phyloP scores from a whole-genome alignment of 2,113 vertebrate species.

The Hirundichthys speculiger region DNA sequence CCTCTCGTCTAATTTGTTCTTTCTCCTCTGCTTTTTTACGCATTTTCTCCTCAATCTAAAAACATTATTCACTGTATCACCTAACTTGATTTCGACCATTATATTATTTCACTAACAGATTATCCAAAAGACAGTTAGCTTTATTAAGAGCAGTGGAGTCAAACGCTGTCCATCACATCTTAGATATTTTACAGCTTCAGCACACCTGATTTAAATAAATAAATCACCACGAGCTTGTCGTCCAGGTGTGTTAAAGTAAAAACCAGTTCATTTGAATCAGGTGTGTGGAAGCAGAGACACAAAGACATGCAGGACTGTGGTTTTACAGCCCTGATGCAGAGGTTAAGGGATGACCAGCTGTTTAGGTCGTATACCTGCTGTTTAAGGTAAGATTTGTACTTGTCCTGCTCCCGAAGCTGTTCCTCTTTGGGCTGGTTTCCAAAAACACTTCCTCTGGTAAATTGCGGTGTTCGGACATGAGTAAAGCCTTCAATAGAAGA shows the following conservation, averaged over 20 bases:
- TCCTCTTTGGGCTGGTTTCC: constrained; percentile 76
- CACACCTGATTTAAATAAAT: too few species aligned
- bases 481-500: constrained; percentile 75
- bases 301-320: background rate
- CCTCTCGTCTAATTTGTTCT: constrained; percentile 83
- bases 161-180: too few species aligned
- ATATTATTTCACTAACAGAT: too few species aligned
- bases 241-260: too few species aligned
- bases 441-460: constrained; percentile 86
- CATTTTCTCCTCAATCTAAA: constrained; percentile 94
- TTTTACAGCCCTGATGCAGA: background rate
- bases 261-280: too few species aligned
- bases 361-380: constrained; percentile 58
- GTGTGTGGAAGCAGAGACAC: too few species aligned
- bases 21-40: constrained; percentile 86
- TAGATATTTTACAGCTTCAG: too few species aligned
- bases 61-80: too few species aligned
- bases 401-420: constrained; percentile 85
- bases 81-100: too few species aligned
- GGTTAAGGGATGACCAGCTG: background rate
- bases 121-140: too few species aligned
- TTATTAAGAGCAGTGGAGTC: too few species aligned
- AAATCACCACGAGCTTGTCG: too few species aligned
- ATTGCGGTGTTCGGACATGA: constrained; percentile 82
- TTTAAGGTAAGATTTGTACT: constrained; percentile 90